Conservation (phyloP, 2,888 invertebrate species). For the Vesta saturnalis region DNA sequence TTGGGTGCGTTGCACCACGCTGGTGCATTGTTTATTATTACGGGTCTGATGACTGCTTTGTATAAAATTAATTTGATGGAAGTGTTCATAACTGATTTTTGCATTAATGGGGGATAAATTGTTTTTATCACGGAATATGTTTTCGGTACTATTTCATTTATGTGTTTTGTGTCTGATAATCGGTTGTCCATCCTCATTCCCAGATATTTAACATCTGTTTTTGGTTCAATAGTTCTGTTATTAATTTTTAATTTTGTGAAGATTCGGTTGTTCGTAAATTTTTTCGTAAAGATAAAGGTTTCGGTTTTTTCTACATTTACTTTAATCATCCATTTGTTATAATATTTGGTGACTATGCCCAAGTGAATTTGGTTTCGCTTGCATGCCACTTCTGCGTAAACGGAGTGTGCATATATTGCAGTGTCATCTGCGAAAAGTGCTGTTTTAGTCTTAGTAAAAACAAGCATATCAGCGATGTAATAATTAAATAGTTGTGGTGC, state of each 20-base stretch:
- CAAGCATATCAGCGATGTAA: conserved; percentile 40
- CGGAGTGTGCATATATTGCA: conserved; percentile 43
- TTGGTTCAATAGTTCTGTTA: conserved; percentile 9
- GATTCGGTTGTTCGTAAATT: conserved; percentile 16
- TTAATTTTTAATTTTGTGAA: conserved; percentile 18
- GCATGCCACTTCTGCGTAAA: conserved; percentile 34
- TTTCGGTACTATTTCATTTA: conserved; percentile 15
- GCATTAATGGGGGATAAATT: conserved; percentile 26
- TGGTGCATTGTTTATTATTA: conserved; percentile 43
- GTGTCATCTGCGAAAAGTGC: conserved; percentile 45
- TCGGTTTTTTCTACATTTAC: conserved; percentile 39
- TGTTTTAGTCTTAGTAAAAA: conserved; percentile 20
- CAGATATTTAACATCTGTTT: conserved; percentile 39
- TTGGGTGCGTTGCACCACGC: conserved; percentile 42
- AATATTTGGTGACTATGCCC: conserved; percentile 23
- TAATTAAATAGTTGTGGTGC: conserved; percentile 36
- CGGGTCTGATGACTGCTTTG: conserved; percentile 42
- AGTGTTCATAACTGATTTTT: too few relatives aligned
- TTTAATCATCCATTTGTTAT: conserved; percentile 36
- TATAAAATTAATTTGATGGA: conserved; percentile 36
- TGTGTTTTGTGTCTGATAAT: conserved; percentile 39
- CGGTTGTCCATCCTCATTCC: conserved; percentile 42
- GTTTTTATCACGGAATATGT: conserved; percentile 25
- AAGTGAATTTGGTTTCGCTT: conserved; percentile 40
- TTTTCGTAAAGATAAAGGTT: conserved; percentile 26